phyloP scores from a whole-genome alignment of 2,888 invertebrate species.

The Mythimna vitellina region DNA sequence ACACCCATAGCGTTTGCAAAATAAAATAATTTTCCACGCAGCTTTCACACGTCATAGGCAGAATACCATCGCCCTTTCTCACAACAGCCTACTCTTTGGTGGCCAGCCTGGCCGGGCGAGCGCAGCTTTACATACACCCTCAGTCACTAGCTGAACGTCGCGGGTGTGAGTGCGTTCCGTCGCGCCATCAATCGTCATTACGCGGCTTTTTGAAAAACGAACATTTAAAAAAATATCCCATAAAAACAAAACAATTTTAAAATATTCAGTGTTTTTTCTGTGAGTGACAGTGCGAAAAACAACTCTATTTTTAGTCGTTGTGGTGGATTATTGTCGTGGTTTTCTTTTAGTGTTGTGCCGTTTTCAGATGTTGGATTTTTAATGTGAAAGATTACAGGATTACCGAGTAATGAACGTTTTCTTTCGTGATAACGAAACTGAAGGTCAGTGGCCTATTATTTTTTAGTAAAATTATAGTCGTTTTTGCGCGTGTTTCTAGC shows the following conservation, averaged over 20 bases:
- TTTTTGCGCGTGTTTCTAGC: conserved; percentile 32
- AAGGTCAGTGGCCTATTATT: conserved; percentile 62
- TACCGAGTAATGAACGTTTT: conserved; percentile 66
- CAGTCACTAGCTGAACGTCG: conserved; percentile 82
- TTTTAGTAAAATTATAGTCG: conserved; percentile 23
- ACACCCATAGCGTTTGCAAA: too few species aligned
- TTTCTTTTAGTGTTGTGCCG: conserved; percentile 60
- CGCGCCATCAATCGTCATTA: conserved; percentile 64
- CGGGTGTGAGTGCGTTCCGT: conserved; percentile 56
- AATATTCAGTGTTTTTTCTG: conserved; percentile 43
- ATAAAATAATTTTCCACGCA: background rate
- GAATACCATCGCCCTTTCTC: conserved; percentile 46
- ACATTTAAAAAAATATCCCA: conserved; percentile 61
- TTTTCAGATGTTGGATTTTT: conserved; percentile 66
- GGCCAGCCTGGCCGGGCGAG: conserved; percentile 84
- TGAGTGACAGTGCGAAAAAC: conserved; percentile 59
- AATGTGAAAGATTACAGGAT: conserved; percentile 67
- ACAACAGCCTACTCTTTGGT: conserved; percentile 77
- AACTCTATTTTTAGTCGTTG: conserved; percentile 41
- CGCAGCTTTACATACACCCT: conserved; percentile 84
- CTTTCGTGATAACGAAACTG: conserved; percentile 63
- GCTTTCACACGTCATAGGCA: conserved; percentile 36
- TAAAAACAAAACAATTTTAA: conserved; percentile 44
- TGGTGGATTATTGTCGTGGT: conserved; percentile 56
- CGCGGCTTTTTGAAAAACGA: conserved; percentile 76